These are phyloP conservation scores for mouse (Mus musculus) DNA, from an alignment of 2,113 vertebrate species.

Conservation along the genomic window DNA sequence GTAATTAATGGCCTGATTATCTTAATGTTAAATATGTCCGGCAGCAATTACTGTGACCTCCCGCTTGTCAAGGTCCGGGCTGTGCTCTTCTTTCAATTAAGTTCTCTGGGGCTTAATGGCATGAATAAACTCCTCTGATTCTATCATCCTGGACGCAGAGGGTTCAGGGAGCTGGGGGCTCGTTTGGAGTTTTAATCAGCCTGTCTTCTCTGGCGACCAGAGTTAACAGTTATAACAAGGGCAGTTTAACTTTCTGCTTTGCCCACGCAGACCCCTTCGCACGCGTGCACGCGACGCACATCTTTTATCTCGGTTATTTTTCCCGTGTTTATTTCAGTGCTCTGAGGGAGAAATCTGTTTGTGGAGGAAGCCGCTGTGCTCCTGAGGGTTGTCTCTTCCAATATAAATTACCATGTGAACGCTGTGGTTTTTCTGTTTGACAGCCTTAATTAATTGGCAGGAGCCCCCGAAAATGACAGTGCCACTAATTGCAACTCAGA, in stretches of 20 bases:
- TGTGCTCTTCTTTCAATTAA: conserved; percentile 97
- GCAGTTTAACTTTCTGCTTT: conserved; percentile 88
- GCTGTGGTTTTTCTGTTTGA: conserved; percentile 90
- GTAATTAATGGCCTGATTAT: conserved; percentile 99
- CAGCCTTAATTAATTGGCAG: conserved; percentile 94
- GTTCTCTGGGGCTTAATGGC: conserved; percentile 95
- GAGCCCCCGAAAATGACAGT: conserved; percentile 92
- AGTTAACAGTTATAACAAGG: conserved; percentile 90
- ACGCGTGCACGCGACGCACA: rapidly evolving
- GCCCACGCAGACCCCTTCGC: neutral
- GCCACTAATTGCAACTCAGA: conserved; percentile 93
- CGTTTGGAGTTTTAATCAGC: conserved; percentile 91
- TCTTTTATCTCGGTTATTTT: neutral
- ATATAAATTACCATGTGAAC: conserved; percentile 93
- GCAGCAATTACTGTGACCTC: conserved; percentile 99
- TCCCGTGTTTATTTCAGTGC: conserved; percentile 43
- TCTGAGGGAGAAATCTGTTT: conserved; percentile 83
- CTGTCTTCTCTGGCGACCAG: conserved; percentile 88
- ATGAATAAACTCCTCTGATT: conserved; percentile 94
- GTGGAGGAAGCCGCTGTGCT: conserved; percentile 72
- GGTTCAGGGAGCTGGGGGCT: conserved; percentile 90
- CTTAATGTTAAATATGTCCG: conserved; percentile 99
- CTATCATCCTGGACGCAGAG: conserved; percentile 90
- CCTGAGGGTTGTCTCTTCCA: conserved; percentile 86
- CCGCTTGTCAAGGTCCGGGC: conserved; percentile 99